Conservation (phyloP, 2,113 vertebrate species). For the Spermophilus dauricus region DNA sequence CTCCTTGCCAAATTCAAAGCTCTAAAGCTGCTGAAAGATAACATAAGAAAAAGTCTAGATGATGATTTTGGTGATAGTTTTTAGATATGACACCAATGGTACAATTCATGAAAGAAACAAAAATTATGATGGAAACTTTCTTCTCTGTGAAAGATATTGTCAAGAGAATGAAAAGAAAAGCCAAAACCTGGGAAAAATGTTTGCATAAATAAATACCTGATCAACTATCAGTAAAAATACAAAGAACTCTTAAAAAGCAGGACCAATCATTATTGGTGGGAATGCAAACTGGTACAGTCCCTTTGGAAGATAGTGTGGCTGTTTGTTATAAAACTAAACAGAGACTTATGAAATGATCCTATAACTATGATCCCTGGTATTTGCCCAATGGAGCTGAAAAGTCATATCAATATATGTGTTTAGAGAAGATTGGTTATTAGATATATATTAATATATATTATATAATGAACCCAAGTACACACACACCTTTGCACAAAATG, state of each 20-base stretch:
- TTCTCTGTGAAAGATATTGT: background rate
- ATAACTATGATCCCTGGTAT: too few species aligned
- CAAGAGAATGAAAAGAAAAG: background rate
- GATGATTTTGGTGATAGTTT: background rate
- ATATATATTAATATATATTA: background rate
- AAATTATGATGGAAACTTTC: background rate
- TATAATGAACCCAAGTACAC: background rate
- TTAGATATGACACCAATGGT: background rate
- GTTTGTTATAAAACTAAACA: background rate
- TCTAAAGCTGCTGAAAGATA: background rate
- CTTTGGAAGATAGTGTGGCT: background rate
- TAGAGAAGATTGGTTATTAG: background rate
- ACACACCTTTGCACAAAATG: background rate
- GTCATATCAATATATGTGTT: background rate
- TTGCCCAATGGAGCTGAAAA: background rate
- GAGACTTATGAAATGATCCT: background rate
- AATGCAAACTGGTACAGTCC: background rate
- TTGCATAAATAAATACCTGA: background rate
- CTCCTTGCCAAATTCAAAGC: background rate
- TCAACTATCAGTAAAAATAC: background rate
- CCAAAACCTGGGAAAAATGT: background rate
- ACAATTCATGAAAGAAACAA: background rate
- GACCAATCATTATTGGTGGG: background rate
- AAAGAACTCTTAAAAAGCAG: background rate
- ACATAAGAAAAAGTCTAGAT: background rate